phyloP scores from a whole-genome alignment of 2,113 vertebrate genomes.

The Probosciger aterrimus region DNA sequence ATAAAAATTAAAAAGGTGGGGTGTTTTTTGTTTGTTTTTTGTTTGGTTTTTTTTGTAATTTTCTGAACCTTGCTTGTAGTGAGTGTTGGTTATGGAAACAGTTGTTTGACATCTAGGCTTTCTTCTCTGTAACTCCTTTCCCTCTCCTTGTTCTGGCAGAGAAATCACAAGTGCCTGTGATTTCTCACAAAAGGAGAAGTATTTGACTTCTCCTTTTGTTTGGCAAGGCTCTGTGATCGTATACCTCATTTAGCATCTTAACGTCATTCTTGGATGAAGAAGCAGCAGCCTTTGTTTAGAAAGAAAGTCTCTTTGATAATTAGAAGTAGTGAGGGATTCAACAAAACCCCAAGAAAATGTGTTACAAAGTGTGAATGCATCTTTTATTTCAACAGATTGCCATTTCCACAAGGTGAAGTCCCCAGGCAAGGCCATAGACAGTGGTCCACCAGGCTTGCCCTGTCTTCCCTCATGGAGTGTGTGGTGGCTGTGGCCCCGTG shows the following conservation, averaged over 20 bases:
- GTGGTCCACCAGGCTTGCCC: not conserved
- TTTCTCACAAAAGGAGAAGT: too few species aligned
- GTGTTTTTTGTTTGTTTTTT: too few species aligned
- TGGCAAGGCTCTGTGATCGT: not conserved
- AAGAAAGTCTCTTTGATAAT: conserved; percentile 13
- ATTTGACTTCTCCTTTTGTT: conserved; percentile 41
- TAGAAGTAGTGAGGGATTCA: not conserved
- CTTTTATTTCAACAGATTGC: not conserved
- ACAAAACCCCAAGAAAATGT: not conserved
- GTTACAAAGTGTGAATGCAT: not conserved
- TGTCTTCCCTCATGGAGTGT: not conserved
- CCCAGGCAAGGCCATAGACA: not conserved
- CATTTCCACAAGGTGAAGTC: not conserved
- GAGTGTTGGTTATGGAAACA: not conserved
- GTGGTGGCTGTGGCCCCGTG: not conserved
- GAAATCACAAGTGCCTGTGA: conserved; percentile 8
- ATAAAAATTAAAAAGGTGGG: not conserved
- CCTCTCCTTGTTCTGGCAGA: not conserved
- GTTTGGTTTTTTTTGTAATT: not conserved
- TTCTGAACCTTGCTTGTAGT: not conserved
- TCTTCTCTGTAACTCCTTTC: not conserved
- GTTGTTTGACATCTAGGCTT: not conserved
- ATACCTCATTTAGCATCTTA: not conserved
- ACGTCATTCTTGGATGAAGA: not conserved
- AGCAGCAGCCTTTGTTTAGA: conserved; percentile 37